These are phyloP conservation scores for Glaucomys volans DNA, from an alignment of 2,113 vertebrate genomes.

Conservation along the genomic window DNA sequence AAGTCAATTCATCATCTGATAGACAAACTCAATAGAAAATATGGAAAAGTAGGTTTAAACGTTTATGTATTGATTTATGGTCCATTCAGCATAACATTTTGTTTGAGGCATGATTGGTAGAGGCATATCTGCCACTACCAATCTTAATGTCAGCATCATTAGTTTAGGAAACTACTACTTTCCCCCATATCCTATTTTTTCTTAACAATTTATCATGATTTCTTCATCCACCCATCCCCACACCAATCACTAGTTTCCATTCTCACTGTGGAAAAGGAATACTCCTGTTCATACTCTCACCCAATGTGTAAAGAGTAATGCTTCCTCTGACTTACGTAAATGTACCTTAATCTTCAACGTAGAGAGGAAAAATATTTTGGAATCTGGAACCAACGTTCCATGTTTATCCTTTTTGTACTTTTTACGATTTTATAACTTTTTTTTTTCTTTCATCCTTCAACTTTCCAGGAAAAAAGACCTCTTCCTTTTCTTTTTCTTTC, in stretches of 20 bases:
- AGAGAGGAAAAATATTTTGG: constrained; percentile 20
- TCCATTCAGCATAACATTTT: not conserved
- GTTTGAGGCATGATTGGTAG: not conserved
- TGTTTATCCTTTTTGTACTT: constrained; percentile 9
- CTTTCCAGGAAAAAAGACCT: constrained; percentile 49
- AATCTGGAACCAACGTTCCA: constrained; percentile 30
- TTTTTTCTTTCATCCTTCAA: constrained; percentile 24
- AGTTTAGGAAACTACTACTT: not conserved
- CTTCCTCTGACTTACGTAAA: not conserved
- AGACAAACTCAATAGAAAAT: not conserved
- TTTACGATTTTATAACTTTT: constrained; percentile 19
- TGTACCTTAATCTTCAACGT: not conserved
- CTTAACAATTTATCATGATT: not conserved
- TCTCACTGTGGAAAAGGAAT: not conserved
- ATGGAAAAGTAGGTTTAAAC: not conserved
- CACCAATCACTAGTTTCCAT: not conserved
- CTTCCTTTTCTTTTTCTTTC: not conserved
- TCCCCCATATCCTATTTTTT: not conserved
- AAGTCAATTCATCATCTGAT: not conserved
- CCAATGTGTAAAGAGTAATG: not conserved
- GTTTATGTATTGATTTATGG: not conserved
- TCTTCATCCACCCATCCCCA: constrained; percentile 1
- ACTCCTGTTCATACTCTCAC: not conserved
- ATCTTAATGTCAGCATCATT: not conserved
- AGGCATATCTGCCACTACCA: not conserved